Evolutionary conservation across 1,140 invertebrate species (phyloP).

Genomic region (Laupala kohalensis): DNA sequence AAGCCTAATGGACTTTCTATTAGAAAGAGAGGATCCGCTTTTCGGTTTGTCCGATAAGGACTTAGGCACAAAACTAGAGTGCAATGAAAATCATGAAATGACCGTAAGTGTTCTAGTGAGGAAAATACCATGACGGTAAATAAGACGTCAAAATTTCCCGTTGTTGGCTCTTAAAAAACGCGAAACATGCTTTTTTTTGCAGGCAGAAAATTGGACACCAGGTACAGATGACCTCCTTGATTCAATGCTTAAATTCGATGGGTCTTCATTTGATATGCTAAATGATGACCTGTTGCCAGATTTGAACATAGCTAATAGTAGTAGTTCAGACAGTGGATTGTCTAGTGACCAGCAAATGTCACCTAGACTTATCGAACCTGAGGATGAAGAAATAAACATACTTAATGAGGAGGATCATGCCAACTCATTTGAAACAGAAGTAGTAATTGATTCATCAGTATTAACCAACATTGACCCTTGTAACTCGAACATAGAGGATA

Average conservation of each 20-base stretch:
- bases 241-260: constrained; percentile 8
- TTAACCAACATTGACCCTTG: constrained; percentile 1
- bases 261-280: constrained; percentile 3
- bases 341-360: constrained; percentile 11
- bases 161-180: background rate
- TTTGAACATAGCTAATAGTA: background rate
- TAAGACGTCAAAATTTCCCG: no score
- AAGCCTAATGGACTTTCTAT: constrained; percentile 11
- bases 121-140: background rate
- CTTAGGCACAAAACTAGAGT: background rate
- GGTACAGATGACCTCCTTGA: constrained; percentile 9
- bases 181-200: background rate
- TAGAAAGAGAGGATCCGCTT: constrained; percentile 10
- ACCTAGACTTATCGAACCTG: background rate
- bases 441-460: constrained; percentile 11
- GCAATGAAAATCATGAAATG: background rate
- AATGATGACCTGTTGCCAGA: background rate
- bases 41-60: background rate
- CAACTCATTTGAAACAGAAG: background rate
- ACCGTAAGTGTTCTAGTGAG: background rate
- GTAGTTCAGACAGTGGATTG: constrained; percentile 9
- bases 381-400: constrained; percentile 6
- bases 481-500: background rate
- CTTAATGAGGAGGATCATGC: background rate
- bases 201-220: constrained; percentile 6